Base-by-base conservation (phyloP, 2,888 invertebrate genomes). In the Mesochorus sp. region DNA sequence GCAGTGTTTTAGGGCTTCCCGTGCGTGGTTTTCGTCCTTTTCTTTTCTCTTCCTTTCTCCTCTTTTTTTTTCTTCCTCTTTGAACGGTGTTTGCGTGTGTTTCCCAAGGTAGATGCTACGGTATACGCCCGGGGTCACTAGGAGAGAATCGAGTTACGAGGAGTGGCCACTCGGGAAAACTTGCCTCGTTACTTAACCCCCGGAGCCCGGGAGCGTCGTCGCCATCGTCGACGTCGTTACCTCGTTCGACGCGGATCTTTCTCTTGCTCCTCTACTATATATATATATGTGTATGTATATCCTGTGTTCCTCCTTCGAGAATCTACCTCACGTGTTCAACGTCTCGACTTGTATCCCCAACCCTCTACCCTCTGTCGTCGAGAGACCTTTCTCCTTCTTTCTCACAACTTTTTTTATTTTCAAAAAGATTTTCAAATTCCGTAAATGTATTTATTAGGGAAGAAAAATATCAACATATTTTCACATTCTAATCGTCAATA, bases 141-240 rank as follows among this genome's bases (percentile, higher is more conserved):
- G 37, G 76, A n/a, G n/a, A 74, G 66, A 81, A 81, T 81, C 76
- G 73, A 81, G 81, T 81, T 81, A 81, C 75, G 68, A 71, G 66
- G 71, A 81, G 79, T 81, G 79, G 74, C 73, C 81, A 73, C 81
- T 81, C 71, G 70, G 79, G 79, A 74, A 70, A 81, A 76, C 79
- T 80, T 77, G 61, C 76, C 76, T 74, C 81, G 81, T 79, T 77
- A 81, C 79, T 75, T 77, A 79, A 72, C 74, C 73, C 76, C 51
- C 57, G 37, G 61, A 24, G 55, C 71, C 70, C 75, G 55, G 70
- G 37, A 76, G 72, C 76, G 17, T 71, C 64, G 76, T 61, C 71
- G 71, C 26, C 55, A 49, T 47, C 64, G 34, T 57, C 49, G 42
- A 62, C 55, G 71, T 76, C 72, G 76, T 76, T 70, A 66, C 70